Conservation (phyloP, 2,797 vertebrate genomes). For the Takifugu ocellatus region DNA sequence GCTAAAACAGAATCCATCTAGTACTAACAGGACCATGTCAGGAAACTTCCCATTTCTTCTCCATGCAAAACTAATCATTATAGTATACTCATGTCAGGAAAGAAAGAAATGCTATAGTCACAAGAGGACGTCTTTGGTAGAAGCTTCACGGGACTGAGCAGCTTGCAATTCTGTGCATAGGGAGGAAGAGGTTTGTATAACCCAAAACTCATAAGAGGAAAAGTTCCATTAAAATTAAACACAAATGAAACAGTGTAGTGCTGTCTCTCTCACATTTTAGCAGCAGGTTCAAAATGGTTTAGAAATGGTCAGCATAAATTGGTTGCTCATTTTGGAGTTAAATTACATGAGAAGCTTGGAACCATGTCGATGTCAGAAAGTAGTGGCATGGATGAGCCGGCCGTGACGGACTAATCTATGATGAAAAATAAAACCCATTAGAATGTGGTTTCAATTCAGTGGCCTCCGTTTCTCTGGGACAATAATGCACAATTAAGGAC, state of each 20-base stretch:
- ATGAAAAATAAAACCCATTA: too few relatives aligned
- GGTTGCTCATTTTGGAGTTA: constrained; percentile 53
- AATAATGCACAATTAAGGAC: too few relatives aligned
- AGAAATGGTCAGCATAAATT: constrained; percentile 55
- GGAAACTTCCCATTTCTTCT: constrained; percentile 37
- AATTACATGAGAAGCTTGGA: constrained; percentile 43
- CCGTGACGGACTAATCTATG: too few relatives aligned
- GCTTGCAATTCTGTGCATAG: constrained; percentile 46
- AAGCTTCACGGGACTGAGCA: constrained; percentile 12
- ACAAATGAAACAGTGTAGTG: constrained; percentile 51
- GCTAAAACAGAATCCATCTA: constrained; percentile 29
- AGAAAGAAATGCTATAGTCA: constrained; percentile 30
- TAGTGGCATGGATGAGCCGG: constrained; percentile 28
- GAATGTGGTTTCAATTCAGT: too few relatives aligned
- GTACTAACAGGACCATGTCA: constrained; percentile 18
- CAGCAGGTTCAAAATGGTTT: constrained; percentile 52
- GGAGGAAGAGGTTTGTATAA: constrained; percentile 23
- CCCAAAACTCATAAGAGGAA: constrained; percentile 55
- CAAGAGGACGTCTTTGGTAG: constrained; percentile 26
- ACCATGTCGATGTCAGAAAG: constrained; percentile 40
- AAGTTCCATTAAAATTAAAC: constrained; percentile 54
- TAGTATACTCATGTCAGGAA: constrained; percentile 30
- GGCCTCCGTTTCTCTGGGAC: too few relatives aligned
- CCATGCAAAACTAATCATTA: constrained; percentile 29
- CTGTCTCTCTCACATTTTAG: constrained; percentile 51